Evolutionary conservation across 2,113 vertebrate genomes (phyloP).

Genomic region (Caretta caretta): DNA sequence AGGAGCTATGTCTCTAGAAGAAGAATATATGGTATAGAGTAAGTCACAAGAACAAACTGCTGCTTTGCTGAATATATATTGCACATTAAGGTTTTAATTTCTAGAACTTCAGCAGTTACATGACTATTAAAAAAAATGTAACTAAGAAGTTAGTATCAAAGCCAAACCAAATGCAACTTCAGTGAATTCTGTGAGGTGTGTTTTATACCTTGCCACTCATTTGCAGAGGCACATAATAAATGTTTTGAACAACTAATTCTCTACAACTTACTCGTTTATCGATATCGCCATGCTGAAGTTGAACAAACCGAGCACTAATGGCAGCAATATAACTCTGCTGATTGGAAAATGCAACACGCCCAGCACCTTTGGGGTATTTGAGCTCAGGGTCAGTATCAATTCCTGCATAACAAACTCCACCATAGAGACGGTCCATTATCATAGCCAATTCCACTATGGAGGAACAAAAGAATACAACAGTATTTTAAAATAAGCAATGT

Average conservation of each 20-base stretch:
- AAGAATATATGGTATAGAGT: constrained; percentile 24
- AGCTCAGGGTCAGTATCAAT: constrained; percentile 98
- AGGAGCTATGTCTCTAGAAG: not conserved
- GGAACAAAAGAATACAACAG: not conserved
- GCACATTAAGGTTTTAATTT: not conserved
- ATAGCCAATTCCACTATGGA: constrained; percentile 94
- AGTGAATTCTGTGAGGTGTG: not conserved
- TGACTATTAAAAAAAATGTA: not conserved
- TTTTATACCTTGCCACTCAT: not conserved
- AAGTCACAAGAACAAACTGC: constrained; percentile 32
- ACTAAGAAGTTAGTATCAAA: not conserved
- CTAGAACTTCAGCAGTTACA: not conserved
- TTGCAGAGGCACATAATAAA: not conserved
- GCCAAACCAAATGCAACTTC: not conserved
- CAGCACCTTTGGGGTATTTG: constrained; percentile 98
- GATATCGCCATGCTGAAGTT: constrained; percentile 98
- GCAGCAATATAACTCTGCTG: constrained; percentile 99
- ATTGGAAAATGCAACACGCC: constrained; percentile 98
- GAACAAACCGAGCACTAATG: constrained; percentile 98
- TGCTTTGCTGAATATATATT: constrained; percentile 21
- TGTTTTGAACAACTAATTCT: not conserved
- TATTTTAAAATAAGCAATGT: not conserved
- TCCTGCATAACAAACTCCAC: constrained; percentile 97
- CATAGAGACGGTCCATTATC: constrained; percentile 99
- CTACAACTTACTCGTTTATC: constrained; percentile 91